These are phyloP conservation scores for Cyclophora punctaria DNA, from an alignment of 2,888 invertebrate species.

Conservation along the genomic window DNA sequence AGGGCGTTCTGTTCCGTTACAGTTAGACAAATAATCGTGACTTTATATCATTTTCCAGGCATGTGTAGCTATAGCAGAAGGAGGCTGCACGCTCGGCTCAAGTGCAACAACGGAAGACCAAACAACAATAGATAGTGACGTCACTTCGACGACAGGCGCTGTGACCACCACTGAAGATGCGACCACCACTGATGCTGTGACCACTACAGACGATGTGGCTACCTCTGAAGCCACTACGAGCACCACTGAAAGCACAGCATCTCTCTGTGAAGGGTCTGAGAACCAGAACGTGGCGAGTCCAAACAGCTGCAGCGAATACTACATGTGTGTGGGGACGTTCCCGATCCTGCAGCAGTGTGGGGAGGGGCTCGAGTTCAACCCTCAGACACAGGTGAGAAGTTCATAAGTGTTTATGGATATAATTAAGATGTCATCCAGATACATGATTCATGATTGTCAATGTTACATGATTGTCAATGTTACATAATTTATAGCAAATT, in stretches of 20 bases:
- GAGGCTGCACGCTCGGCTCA: conserved; percentile 20
- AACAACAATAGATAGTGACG: neutral
- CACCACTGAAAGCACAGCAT: too few species aligned
- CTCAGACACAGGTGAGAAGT: conserved; percentile 17
- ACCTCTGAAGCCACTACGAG: neutral
- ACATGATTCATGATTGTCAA: too few species aligned
- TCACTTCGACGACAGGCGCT: neutral
- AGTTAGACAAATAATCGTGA: too few species aligned
- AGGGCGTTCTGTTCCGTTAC: conserved; percentile 17
- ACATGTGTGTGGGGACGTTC: conserved; percentile 18
- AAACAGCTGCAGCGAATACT: conserved; percentile 15
- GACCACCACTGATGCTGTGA: neutral
- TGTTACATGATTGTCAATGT: too few species aligned
- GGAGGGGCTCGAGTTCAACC: conserved; percentile 26
- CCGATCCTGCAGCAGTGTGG: conserved; percentile 19
- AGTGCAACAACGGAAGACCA: neutral
- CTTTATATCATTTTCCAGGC: conserved; percentile 8
- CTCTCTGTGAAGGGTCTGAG: conserved; percentile 9
- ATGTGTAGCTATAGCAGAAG: conserved; percentile 19
- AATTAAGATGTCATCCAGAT: too few species aligned
- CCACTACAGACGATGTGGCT: neutral
- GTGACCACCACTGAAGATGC: neutral
- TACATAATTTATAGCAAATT: too few species aligned
- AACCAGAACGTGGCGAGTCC: conserved; percentile 15
- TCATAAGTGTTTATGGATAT: too few species aligned